Percentiles rank a stretch among this genome's conserved stretches.
phyloP scores from a whole-genome alignment of 1,140 invertebrate genomes.

The Metopolophium dirhodum region DNA sequence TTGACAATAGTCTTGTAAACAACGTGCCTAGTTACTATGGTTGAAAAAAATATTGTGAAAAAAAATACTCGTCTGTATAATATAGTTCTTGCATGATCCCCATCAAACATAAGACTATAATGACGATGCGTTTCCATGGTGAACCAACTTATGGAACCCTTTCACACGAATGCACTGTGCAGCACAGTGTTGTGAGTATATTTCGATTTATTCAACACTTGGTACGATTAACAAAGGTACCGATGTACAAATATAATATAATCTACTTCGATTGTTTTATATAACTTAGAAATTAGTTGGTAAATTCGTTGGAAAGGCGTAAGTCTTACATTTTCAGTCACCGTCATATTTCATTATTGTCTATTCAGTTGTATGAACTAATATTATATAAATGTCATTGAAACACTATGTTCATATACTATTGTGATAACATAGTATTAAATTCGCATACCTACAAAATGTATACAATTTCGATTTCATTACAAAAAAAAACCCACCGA shows the following conservation, averaged over 20 bases:
- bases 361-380: not conserved
- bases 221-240: not conserved
- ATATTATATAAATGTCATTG: not conserved
- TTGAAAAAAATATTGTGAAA: not conserved
- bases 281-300: not conserved
- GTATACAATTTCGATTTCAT: not conserved
- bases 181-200: not conserved
- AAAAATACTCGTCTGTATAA: not conserved
- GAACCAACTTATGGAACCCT: not conserved
- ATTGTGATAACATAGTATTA: not conserved
- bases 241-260: too few species aligned
- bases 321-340: not conserved
- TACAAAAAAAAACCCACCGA: not conserved
- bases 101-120: not conserved
- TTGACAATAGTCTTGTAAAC: not conserved
- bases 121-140: not conserved
- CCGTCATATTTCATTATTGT: not conserved
- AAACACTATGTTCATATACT: not conserved
- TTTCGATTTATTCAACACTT: constrained; percentile 7
- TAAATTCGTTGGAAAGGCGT: not conserved
- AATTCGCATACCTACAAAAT: not conserved
- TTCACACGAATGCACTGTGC: not conserved
- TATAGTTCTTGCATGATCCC: not conserved
- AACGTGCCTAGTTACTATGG: not conserved
- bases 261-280: not conserved